Conservation (phyloP, 2,113 vertebrate species). For the Callaeas wilsoni region DNA sequence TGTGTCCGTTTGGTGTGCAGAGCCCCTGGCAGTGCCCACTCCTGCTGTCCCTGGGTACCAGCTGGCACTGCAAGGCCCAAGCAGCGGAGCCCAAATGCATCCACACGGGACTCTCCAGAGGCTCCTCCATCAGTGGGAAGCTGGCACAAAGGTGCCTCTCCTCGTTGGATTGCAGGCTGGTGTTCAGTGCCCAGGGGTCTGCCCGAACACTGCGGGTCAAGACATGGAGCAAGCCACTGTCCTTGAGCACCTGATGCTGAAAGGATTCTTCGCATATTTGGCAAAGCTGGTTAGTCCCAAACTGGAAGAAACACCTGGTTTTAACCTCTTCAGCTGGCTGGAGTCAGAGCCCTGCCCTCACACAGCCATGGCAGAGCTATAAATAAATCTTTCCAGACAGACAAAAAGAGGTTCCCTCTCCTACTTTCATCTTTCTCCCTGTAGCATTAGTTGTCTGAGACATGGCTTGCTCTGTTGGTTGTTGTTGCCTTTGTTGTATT, state of each 20-base stretch:
- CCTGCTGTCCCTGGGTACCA: background rate
- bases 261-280: background rate
- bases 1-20: background rate
- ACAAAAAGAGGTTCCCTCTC: background rate
- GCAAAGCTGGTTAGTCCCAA: background rate
- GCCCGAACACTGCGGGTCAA: background rate
- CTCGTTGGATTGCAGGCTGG: accelerated
- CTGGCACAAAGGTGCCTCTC: background rate
- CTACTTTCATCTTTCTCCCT: background rate
- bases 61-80: background rate
- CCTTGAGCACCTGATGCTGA: background rate
- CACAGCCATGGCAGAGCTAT: background rate
- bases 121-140: background rate
- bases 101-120: background rate
- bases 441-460: background rate
- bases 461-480: background rate
- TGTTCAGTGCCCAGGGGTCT: background rate
- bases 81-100: background rate
- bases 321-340: background rate
- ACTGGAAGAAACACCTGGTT: background rate
- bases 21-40: background rate
- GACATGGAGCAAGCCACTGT: background rate
- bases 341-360: background rate
- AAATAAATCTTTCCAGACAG: background rate
- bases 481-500: background rate